Evolutionary conservation across 2,888 invertebrate species (phyloP), one percentile per base, ranked within the genome.

Genomic region (Timema cristinae): DNA sequence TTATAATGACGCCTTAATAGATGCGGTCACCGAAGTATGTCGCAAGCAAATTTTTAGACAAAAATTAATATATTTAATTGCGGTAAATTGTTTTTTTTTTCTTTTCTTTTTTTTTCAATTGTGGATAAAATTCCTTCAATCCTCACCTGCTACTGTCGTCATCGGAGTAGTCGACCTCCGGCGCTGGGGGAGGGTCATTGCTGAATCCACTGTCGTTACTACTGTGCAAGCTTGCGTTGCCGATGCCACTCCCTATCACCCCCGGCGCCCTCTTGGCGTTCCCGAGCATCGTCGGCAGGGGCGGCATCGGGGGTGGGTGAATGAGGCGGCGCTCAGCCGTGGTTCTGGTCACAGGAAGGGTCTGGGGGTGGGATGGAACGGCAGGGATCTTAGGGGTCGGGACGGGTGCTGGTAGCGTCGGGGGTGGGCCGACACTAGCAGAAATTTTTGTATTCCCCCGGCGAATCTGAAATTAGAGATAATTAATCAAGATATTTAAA

Each of bases 121-220:
- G 5, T 11, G 11, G n/a, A 66, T 16, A 54, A 59, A 67, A n/a
- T n/a, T n/a, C n/a, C n/a, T n/a, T n/a, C n/a, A n/a, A n/a, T n/a
- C 9, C 78, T 80, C 84, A 89, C 89, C 89, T 89, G 81, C 90
- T 87, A 72, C 89, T 91, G 80, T 95, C 94, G 83, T 94, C 94
- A 80, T 95, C 94, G 69, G 94, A 94, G 82, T 95, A 94, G 82
- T 95, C 94, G 73, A 94, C 89, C 82, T 95, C 94, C 47, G 95
- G 95, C 49, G 90, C 91, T 6, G 94, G 94, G 50, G 88, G 88
- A 10, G 91, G 90, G 80, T 95, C 95, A 81, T 95, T 94, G 79
- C 94, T 93, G 82, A 95, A 95, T 15, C 95, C 95, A 77, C 94
- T 94, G 83, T 95, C 95, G 82, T 95, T 95, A 81, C 94, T 94